Evolutionary conservation across 2,797 vertebrate species (phyloP).

Genomic region (Nannoperca australis): DNA sequence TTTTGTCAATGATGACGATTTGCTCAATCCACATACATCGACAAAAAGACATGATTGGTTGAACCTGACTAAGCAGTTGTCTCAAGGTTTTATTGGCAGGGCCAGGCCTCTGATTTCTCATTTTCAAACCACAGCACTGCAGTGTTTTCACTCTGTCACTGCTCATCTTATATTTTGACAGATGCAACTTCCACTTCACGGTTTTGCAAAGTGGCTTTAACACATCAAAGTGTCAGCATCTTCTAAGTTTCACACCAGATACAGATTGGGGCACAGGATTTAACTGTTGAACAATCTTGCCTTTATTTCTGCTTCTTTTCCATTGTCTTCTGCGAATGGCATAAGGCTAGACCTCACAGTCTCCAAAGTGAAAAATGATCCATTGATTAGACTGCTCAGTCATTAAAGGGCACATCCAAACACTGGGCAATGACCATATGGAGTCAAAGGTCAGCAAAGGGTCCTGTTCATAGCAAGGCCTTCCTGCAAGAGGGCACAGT

Average conservation of each 20-base stretch:
- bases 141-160: conserved; percentile 35
- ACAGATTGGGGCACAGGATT: conserved; percentile 17
- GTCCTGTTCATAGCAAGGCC: conserved; percentile 74
- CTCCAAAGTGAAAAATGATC: conserved; percentile 80
- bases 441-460: conserved; percentile 85
- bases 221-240: conserved; percentile 31
- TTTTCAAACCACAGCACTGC: conserved; percentile 56
- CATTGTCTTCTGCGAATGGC: background rate
- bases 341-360: conserved; percentile 38
- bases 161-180: conserved; percentile 58
- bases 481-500: conserved; percentile 61
- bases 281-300: background rate
- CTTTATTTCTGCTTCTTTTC: conserved; percentile 23
- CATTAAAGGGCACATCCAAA: conserved; percentile 83
- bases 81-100: conserved; percentile 87
- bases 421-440: conserved; percentile 76
- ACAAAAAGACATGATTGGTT: conserved; percentile 91
- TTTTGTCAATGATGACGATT: conserved; percentile 87
- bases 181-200: conserved; percentile 18
- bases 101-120: conserved; percentile 58
- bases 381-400: conserved; percentile 82
- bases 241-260: background rate
- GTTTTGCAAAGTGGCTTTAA: conserved; percentile 23
- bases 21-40: conserved; percentile 87
- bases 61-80: conserved; percentile 89